Base-by-base conservation (phyloP, 2,113 vertebrate species). In the Ammodytes marinus region DNA sequence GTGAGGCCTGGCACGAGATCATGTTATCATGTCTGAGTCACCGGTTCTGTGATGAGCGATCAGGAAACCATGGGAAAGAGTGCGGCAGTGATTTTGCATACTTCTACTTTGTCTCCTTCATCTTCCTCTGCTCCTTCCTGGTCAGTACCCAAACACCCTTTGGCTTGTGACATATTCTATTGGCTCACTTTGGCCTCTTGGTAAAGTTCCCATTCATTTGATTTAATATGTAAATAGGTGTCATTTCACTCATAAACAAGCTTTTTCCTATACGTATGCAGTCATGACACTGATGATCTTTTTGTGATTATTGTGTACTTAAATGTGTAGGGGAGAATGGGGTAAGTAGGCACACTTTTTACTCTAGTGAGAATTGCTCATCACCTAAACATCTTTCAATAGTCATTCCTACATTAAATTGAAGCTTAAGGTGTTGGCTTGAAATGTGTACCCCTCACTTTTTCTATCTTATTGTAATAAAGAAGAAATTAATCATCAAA, bases 101-200 rank as follows among this genome's bases (percentile, higher is more conserved):
- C 76, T 99, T 99, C 89, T 99, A 99, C 95, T 99, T 99, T 0
- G 98, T 99, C 63, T 99, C 97, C 0, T 99, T 99, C 92, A 99
- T 99, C 91, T 99, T 99, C 94, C 96, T 99, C 17, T 99, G 98
- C 90, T 99, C 98, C 74, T 99, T 99, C 72, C 94, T 99, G 97
- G 98, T 99, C 82, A 97, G 98, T 95, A 35, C 58, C 61, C 5
- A 81, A 8, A 42, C 45, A 70, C 43, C 6, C 13, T 35, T 14
- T 45, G 10, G 2, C 47, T 39, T 49, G 8, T 46, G 35, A 35
- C 35, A 17, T 35, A 12, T 46, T 46, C 42, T 54, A 11, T 67
- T 53, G 40, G 46, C 35, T 53, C 61, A 58, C 10, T 15, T 5
- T 60, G 37, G 8, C 45, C 12, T 52, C 19, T 15, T 43, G 40